phyloP scores from a whole-genome alignment of 2,113 vertebrate genomes.

The Ceyx margarethae region DNA sequence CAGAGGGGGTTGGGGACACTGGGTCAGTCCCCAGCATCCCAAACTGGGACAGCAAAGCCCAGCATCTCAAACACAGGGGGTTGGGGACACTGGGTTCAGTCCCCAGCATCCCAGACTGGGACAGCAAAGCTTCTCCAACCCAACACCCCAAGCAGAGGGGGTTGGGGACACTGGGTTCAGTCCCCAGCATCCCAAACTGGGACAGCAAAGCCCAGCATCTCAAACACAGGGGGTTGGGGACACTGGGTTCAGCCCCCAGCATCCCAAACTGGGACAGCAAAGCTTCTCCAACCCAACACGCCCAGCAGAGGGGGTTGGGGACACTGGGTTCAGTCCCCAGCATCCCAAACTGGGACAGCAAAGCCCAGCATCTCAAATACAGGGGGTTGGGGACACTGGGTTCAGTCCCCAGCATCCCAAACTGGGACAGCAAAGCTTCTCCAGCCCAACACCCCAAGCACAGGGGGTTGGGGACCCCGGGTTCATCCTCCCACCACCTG shows the following conservation, averaged over 20 bases:
- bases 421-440: not conserved
- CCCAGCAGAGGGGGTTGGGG: no score
- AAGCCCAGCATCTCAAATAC: no score
- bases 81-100: not conserved
- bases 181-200: no score
- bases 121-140: not conserved
- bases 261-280: no score
- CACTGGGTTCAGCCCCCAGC: not conserved
- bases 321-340: no score
- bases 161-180: accelerated
- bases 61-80: no score
- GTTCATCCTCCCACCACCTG: accelerated
- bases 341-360: no score
- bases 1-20: no score
- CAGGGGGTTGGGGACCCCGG: not conserved
- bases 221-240: no score
- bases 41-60: not conserved
- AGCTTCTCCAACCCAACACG: not conserved
- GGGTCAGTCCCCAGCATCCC: not conserved
- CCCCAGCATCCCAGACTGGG: not conserved
- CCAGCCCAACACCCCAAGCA: accelerated
- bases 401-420: not conserved
- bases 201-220: no score
- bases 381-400: no score
- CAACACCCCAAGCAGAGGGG: accelerated